These are phyloP conservation scores for Pristis pectinata DNA, from an alignment of 2,797 vertebrate species.

Conservation along the genomic window DNA sequence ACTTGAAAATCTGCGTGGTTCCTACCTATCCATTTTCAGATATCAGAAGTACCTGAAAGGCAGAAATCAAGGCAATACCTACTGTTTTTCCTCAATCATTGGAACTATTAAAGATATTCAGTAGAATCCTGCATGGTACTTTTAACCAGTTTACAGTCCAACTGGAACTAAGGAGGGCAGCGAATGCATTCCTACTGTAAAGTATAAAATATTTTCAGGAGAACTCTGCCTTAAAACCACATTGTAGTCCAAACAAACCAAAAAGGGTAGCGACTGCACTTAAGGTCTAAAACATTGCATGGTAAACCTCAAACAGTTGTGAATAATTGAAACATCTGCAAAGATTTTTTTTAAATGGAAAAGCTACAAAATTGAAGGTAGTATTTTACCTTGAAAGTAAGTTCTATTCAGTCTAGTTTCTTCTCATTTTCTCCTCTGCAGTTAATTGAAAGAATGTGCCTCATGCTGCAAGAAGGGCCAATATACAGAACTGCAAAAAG, in stretches of 20 bases:
- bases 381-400: background rate
- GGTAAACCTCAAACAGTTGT: background rate
- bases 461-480: background rate
- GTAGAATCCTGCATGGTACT: background rate
- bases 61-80: background rate
- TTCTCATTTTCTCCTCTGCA: background rate
- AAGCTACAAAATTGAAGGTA: background rate
- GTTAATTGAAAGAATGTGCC: background rate
- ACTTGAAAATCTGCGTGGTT: no score
- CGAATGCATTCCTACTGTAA: no score
- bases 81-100: background rate
- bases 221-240: no score
- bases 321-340: background rate
- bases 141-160: background rate
- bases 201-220: no score
- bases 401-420: background rate
- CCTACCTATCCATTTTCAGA: no score
- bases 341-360: background rate
- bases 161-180: background rate
- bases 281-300: background rate
- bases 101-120: background rate
- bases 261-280: background rate
- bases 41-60: background rate
- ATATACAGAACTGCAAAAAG: background rate
- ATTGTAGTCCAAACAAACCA: no score